These are phyloP conservation scores for Grallaria varia DNA, from an alignment of 2,113 vertebrate genomes.

Conservation along the genomic window DNA sequence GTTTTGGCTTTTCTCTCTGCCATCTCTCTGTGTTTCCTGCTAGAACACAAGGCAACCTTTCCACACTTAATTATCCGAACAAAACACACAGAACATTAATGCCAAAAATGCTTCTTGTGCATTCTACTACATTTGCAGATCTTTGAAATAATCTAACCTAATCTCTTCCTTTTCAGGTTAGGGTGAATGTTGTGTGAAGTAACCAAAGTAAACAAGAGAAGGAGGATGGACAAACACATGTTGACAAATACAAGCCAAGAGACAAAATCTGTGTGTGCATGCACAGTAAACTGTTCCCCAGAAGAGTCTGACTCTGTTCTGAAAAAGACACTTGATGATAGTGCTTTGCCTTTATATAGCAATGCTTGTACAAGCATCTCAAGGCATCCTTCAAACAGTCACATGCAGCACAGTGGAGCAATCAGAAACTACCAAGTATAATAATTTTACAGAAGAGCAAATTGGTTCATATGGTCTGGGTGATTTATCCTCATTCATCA, in stretches of 20 bases:
- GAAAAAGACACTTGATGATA: not conserved
- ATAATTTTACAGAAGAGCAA: not conserved
- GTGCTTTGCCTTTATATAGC: not conserved
- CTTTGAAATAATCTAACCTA: slow-evolving; percentile 45
- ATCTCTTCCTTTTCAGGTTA: slow-evolving; percentile 2
- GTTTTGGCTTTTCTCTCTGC: slow-evolving; percentile 15
- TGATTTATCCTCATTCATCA: not conserved
- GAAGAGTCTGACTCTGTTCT: not conserved
- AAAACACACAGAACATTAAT: slow-evolving; percentile 59
- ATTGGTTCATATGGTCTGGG: not conserved
- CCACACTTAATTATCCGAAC: slow-evolving; percentile 65
- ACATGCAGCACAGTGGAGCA: not conserved
- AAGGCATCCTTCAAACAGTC: not conserved
- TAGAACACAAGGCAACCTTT: slow-evolving; percentile 70
- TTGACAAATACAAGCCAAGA: not conserved
- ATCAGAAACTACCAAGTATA: not conserved
- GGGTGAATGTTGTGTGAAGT: not conserved
- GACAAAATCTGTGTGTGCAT: not conserved
- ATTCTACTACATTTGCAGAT: slow-evolving; percentile 5
- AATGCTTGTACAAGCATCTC: not conserved
- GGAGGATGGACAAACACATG: not conserved
- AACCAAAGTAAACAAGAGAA: not conserved
- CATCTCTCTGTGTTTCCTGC: not conserved
- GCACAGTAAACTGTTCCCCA: not conserved
- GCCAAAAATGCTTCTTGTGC: slow-evolving; percentile 32